Evolutionary conservation across 2,113 vertebrate genomes (phyloP), one percentile per base, ranked within the genome.

Genomic region (Aythya baeri): DNA sequence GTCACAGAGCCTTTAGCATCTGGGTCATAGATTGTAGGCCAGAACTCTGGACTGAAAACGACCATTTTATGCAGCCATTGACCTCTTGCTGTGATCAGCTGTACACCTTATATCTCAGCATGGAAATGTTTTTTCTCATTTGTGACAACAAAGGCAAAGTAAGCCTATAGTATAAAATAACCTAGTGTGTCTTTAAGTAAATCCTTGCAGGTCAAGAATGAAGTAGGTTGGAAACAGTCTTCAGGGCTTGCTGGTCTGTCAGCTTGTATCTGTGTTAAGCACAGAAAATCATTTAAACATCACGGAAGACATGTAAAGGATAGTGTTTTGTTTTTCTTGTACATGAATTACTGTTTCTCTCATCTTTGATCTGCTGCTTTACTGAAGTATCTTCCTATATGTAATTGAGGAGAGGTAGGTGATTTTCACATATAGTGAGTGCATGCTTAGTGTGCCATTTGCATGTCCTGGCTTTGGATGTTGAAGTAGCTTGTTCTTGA

Each of bases 211-310:
- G 88, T 86, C 76, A 78, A 49, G 79, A 70, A 68, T 94, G 83
- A 94, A 91, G 59, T 93, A 90, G 83, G 73, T 90, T 96, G 90
- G 62, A 88, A 90, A 70, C 25, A 86, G 73, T 90, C 94, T 76
- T 94, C 79, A 54, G 90, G 88, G 73, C 65, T 94, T 94, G 61
- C 46, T 0, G 0, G 6, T 90, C 90, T 94, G 83, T 96, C 86
- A 84, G 58, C 23, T 93, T 92, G 1, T 27, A 82, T 94, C 65
- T 86, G 73, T 75, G 52, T 16, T 29, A 78, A 76, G 70, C 84
- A 93, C 75, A 85, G 32, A 71, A 68, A 77, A 34, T 4, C 0
- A 54, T 25, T 82, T 85, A 80, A 76, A 34, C 92, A 43, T 36
- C 31, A 31, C 1, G 55, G 61, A 57, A 72, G 63, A 88, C 27